Base-by-base conservation (phyloP, 1,140 invertebrate genomes). In the Pteromalus puparum region DNA sequence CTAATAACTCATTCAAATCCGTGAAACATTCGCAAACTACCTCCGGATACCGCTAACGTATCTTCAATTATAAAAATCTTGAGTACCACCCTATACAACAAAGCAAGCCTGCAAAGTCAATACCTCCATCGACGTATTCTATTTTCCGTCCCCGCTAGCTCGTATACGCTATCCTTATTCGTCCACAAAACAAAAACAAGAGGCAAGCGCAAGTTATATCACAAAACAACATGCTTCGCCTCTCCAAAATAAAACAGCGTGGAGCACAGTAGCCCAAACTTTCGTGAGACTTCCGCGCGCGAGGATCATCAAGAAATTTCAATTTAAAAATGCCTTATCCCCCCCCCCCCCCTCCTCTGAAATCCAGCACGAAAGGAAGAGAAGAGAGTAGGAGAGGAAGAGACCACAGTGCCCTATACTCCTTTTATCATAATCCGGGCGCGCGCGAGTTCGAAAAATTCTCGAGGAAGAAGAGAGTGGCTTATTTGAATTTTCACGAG, bases 401-500 rank as follows among this genome's bases (percentile, higher is more conserved):
- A 53, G 61, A 42, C 53, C 26, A 48, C 26, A 48, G 73, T 26
- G 61, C 67, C 26, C 82, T 70, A 42, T 24, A 68, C 82, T 53
- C 68, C 76, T 83, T 53, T 78, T 83, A 79, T 83, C 82, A 83
- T 83, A 83, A 83, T 83, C 76, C 76, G n/a, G 46, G 61, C 28
- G 21, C 18, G 42, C 61, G 74, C 77, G 74, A 79, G 82, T 78
- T 78, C 76, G 48, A 74, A 84, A 79, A 84, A 84, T 84, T 77
- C 82, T 77, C 61, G 26, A 61, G 65, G 34, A 53, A 67, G 24
- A 15, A 61, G 24, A 15, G 72, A 76, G 34, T 79, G 80, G 73
- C 81, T 80, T 68, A 83, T 86, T 84, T 83, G 75, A 86, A 85
- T 65, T 86, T 86, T 84, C 75, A 78, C 74, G 48, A 70, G 65